Evolutionary conservation across 2,113 vertebrate genomes (phyloP).

Genomic region (Brachypteracias leptosomus): DNA sequence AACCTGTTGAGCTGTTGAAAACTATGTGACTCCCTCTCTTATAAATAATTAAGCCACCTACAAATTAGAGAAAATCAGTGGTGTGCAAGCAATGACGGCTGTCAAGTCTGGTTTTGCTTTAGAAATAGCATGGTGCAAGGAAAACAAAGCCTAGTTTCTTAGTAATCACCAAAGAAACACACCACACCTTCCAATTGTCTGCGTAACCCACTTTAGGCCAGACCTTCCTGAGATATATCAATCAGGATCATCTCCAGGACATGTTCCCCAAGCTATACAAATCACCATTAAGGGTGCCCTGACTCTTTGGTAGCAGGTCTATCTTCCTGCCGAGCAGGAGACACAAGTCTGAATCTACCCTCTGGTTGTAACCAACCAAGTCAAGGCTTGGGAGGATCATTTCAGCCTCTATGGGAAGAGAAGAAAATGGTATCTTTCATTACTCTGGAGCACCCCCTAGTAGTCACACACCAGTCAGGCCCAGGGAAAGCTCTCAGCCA

Average conservation of each 20-base stretch:
- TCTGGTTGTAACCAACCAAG: constrained; percentile 44
- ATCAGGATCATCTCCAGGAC: constrained; percentile 68
- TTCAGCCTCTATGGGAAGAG: constrained; percentile 38
- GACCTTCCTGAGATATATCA: constrained; percentile 45
- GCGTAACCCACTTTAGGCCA: constrained; percentile 60
- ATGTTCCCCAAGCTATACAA: constrained; percentile 71
- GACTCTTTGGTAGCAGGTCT: constrained; percentile 18
- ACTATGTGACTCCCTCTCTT: constrained; percentile 61
- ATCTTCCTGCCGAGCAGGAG: constrained; percentile 68
- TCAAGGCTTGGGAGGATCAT: constrained; percentile 34
- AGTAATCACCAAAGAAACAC: constrained; percentile 62
- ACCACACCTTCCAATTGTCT: constrained; percentile 64
- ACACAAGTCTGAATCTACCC: constrained; percentile 58
- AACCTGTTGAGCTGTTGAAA: constrained; percentile 44
- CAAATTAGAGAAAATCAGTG: constrained; percentile 56
- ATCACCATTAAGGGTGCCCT: constrained; percentile 55
- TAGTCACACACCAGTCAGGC: not conserved
- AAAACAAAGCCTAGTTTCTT: constrained; percentile 71
- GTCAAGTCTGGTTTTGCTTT: constrained; percentile 61
- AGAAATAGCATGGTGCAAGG: constrained; percentile 63
- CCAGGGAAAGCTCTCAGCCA: not conserved
- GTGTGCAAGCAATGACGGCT: constrained; percentile 35
- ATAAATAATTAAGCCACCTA: constrained; percentile 64
- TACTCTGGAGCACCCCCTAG: constrained; percentile 70
- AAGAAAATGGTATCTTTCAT: not conserved